These are phyloP conservation scores for Lutraria lutraria DNA, from an alignment of 2,888 invertebrate species.

Conservation along the genomic window DNA sequence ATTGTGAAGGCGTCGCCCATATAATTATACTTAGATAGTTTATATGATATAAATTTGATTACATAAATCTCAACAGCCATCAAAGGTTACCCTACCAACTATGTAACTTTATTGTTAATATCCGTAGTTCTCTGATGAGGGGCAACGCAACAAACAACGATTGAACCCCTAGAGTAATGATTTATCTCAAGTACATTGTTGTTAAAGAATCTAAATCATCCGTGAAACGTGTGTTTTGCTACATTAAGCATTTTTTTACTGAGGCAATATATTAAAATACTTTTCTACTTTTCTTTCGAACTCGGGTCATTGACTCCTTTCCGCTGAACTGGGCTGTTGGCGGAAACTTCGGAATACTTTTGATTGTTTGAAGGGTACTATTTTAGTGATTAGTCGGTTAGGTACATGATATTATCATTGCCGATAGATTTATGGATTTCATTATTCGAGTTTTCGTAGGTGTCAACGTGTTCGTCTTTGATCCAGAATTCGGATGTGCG, in stretches of 20 bases:
- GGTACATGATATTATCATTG: no score
- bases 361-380: not conserved
- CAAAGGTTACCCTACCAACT: not conserved
- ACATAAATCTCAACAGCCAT: not conserved
- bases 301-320: not conserved
- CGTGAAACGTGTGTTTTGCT: not conserved
- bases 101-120: not conserved
- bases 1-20: not conserved
- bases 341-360: not conserved
- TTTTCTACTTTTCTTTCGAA: not conserved
- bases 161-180: not conserved
- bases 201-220: not conserved
- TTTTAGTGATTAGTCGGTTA: no score
- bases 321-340: not conserved
- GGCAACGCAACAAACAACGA: not conserved
- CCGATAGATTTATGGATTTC: no score
- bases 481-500: no score
- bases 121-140: not conserved
- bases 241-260: constrained; percentile 16
- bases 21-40: not conserved
- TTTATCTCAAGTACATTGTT: not conserved
- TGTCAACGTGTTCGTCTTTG: no score
- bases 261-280: not conserved
- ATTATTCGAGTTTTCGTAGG: no score
- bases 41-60: not conserved